Evolutionary conservation across 2,113 vertebrate genomes (phyloP).

Genomic region (human (Homo sapiens)): DNA sequence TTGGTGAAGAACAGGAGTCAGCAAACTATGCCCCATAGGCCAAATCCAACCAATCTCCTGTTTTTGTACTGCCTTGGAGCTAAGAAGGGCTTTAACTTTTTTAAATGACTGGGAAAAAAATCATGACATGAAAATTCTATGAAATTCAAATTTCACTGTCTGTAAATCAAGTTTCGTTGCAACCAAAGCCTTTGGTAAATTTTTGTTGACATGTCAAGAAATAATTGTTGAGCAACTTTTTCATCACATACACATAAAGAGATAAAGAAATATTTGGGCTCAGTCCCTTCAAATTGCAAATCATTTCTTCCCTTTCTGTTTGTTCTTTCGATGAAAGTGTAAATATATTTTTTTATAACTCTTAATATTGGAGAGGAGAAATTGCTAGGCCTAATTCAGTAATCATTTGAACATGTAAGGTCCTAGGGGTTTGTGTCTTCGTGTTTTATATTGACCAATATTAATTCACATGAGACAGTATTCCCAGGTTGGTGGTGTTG

Average conservation of each 20-base stretch:
- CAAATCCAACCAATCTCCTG: neutral
- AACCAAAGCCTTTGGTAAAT: neutral
- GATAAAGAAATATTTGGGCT: neutral
- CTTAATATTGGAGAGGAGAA: neutral
- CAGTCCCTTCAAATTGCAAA: neutral
- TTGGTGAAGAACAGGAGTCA: neutral
- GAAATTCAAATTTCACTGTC: too few species aligned
- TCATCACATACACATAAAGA: neutral
- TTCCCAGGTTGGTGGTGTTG: neutral
- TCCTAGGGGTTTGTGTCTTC: slow-evolving; percentile 3
- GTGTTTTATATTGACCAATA: neutral
- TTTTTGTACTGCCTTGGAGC: neutral
- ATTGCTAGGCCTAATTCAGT: neutral
- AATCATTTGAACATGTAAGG: neutral
- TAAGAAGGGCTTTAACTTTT: neutral
- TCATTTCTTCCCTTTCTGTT: neutral
- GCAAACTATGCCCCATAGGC: neutral
- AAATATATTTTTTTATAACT: neutral
- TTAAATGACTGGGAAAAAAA: neutral
- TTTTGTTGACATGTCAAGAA: neutral
- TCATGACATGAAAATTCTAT: neutral
- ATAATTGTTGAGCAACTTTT: slow-evolving; percentile 19
- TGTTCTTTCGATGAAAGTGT: neutral
- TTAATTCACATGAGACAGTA: neutral
- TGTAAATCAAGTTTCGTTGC: neutral